A percentile compares a stretch with the other conserved stretches of the same genome.
phyloP scores from a whole-genome alignment of 2,797 vertebrate species.

The Lindbergichthys nudifrons region DNA sequence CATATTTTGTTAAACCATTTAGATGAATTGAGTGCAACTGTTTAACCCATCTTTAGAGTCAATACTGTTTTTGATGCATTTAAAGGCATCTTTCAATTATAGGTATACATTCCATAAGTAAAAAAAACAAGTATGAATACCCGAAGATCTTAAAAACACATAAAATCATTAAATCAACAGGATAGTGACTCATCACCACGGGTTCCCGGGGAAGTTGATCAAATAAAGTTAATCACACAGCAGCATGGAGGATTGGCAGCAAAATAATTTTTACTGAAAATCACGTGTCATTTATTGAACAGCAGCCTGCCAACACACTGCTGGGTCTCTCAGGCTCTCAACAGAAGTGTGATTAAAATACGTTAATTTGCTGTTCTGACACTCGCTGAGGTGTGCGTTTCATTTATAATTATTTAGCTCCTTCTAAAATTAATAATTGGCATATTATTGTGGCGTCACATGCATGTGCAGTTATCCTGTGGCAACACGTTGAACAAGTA shows the following conservation, averaged over 20 bases:
- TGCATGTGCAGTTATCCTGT: neutral
- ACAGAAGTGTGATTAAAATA: neutral
- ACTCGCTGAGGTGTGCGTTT: neutral
- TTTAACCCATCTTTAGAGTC: neutral
- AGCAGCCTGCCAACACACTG: slow-evolving; percentile 22
- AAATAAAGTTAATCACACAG: slow-evolving; percentile 7
- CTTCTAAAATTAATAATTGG: neutral
- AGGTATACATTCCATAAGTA: too few relatives aligned
- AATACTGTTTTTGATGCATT: neutral
- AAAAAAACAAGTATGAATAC: neutral
- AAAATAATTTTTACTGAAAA: slow-evolving; percentile 5
- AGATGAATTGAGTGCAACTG: neutral
- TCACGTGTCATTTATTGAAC: slow-evolving; percentile 7
- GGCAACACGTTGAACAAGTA: too few relatives aligned
- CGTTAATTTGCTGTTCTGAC: slow-evolving; percentile 11
- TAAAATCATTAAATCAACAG: neutral
- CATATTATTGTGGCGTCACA: neutral
- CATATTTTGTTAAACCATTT: neutral
- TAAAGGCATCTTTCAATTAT: neutral
- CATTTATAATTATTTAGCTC: slow-evolving; percentile 4
- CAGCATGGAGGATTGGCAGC: neutral
- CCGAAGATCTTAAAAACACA: neutral
- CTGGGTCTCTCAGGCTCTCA: neutral
- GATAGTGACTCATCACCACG: neutral
- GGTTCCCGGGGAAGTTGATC: neutral